Evolutionary conservation across 2,797 vertebrate species (phyloP).

Genomic region (Neomorphus geoffroyi): DNA sequence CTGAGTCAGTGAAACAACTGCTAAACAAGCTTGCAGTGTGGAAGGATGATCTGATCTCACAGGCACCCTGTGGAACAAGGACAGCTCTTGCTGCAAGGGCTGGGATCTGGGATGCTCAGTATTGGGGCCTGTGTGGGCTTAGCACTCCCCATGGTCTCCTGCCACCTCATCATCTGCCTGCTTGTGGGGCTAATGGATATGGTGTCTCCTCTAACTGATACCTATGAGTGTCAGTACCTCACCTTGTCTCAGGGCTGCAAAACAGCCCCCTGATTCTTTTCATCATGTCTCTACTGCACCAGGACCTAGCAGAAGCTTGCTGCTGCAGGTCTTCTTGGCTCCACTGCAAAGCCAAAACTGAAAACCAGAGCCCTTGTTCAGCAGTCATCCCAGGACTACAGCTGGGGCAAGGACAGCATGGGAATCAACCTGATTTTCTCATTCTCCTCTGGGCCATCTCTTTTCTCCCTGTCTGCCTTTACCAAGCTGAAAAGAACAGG

Average conservation of each 20-base stretch:
- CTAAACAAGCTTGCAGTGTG: not conserved
- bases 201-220: fast-evolving
- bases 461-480: not conserved
- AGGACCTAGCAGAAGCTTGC: not conserved
- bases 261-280: not conserved
- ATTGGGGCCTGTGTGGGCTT: not conserved
- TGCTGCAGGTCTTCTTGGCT: not conserved
- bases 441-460: not conserved
- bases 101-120: not conserved
- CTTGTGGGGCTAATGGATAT: not conserved
- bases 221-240: fast-evolving
- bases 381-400: not conserved
- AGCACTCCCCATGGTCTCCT: fast-evolving
- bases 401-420: not conserved
- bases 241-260: not conserved
- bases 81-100: not conserved
- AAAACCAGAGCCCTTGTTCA: not conserved
- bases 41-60: not conserved
- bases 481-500: not conserved
- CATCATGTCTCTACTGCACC: not conserved
- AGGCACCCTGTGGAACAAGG: not conserved
- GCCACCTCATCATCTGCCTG: fast-evolving
- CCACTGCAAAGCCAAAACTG: not conserved
- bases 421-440: not conserved
- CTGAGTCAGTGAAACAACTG: slow-evolving; percentile 22